These are phyloP conservation scores for Solenopsis invicta DNA, from an alignment of 1,140 invertebrate genomes.

Conservation along the genomic window DNA sequence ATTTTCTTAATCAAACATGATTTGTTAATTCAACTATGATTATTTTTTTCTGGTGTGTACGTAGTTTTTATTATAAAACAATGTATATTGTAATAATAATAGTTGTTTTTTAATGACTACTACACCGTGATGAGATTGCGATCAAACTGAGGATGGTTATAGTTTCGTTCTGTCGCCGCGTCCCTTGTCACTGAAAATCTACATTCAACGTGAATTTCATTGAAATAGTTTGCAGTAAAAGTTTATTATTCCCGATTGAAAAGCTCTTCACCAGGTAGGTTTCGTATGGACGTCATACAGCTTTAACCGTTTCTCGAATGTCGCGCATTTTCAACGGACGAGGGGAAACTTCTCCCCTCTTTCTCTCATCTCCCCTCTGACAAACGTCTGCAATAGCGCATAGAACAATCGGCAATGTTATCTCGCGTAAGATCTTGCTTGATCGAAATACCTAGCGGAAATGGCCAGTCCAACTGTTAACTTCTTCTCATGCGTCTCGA, in stretches of 20 bases:
- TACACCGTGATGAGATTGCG: constrained; percentile 18
- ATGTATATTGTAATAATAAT: not conserved
- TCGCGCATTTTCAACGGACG: constrained; percentile 20
- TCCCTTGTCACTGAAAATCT: constrained; percentile 45
- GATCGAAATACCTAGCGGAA: constrained; percentile 62
- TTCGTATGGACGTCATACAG: constrained; percentile 46
- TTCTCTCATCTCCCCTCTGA: not conserved
- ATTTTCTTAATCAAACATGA: too few relatives aligned
- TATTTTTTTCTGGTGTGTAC: not conserved
- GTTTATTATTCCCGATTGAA: constrained; percentile 68
- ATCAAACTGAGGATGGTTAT: constrained; percentile 32
- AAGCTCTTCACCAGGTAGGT: constrained; percentile 46
- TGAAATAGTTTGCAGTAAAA: constrained; percentile 65
- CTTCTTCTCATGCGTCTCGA: constrained; percentile 49
- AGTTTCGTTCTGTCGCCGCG: constrained; percentile 9
- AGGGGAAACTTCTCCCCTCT: not conserved
- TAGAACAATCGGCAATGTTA: constrained; percentile 70
- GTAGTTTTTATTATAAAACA: not conserved
- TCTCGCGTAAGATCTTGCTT: constrained; percentile 65
- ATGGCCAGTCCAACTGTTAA: constrained; percentile 62
- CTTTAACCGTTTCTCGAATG: constrained; percentile 61
- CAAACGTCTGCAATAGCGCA: constrained; percentile 27
- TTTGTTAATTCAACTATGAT: too few relatives aligned
- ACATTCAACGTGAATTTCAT: constrained; percentile 51
- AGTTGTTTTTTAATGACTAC: not conserved